phyloP scores from a whole-genome alignment of 2,113 vertebrate genomes.

The Atrichornis clamosus region DNA sequence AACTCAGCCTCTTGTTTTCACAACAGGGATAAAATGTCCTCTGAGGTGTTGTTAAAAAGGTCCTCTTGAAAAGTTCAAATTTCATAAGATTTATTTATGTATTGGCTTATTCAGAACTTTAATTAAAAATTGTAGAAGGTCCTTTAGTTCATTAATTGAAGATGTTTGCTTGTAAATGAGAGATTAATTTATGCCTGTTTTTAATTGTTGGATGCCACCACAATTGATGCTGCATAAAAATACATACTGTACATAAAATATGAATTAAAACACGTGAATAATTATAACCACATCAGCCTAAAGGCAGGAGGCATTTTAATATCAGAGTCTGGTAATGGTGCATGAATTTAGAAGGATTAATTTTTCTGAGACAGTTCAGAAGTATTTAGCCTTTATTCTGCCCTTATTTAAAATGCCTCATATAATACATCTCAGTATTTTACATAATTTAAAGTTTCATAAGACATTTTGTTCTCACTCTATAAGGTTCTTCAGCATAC shows the following conservation, averaged over 20 bases:
- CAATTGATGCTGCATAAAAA: constrained; percentile 9
- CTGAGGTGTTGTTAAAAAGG: neutral
- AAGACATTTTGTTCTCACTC: constrained; percentile 12
- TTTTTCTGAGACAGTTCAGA: constrained; percentile 52
- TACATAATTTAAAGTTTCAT: constrained; percentile 48
- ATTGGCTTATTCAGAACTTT: constrained; percentile 22
- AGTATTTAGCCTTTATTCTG: constrained; percentile 60
- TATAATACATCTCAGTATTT: constrained; percentile 35
- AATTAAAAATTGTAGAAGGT: constrained; percentile 42
- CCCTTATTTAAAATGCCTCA: constrained; percentile 42
- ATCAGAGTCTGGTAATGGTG: constrained; percentile 37
- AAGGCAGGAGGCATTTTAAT: constrained; percentile 53
- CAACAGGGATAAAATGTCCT: neutral
- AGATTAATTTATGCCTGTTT: constrained; percentile 56
- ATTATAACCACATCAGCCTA: constrained; percentile 42
- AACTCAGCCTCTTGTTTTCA: neutral
- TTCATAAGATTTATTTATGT: neutral
- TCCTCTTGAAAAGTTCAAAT: constrained; percentile 1
- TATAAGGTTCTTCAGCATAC: neutral
- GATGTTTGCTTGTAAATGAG: constrained; percentile 7
- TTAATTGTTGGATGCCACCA: constrained; percentile 43
- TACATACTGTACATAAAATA: constrained; percentile 34
- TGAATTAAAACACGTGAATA: constrained; percentile 54
- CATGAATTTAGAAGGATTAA: constrained; percentile 56
- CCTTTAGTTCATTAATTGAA: constrained; percentile 45